phyloP scores from a whole-genome alignment of 2,113 vertebrate species.

The Pelobates fuscus region DNA sequence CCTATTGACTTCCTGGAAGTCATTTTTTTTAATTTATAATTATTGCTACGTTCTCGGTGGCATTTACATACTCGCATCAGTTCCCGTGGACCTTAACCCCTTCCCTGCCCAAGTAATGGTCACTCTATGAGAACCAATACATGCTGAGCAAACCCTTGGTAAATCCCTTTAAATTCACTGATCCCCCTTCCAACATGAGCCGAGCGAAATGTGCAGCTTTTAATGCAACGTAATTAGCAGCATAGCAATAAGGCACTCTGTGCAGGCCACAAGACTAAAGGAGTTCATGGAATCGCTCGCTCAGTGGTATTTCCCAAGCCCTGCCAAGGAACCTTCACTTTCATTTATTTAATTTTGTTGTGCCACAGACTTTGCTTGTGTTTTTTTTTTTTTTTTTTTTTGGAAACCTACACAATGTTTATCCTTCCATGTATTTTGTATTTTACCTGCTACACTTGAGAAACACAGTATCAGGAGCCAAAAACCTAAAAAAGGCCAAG shows the following conservation, averaged over 20 bases:
- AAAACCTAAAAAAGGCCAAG: constrained; percentile 29
- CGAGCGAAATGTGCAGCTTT: no score
- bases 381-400: not conserved
- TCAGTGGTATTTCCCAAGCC: not conserved
- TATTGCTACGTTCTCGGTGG: no score
- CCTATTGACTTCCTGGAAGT: no score
- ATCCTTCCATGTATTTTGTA: constrained; percentile 15
- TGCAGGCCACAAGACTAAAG: not conserved
- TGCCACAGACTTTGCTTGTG: constrained; percentile 32
- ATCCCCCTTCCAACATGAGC: no score
- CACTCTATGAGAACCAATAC: no score
- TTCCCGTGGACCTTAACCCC: no score
- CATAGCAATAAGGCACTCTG: constrained; percentile 10
- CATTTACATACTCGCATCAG: no score
- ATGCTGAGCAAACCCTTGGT: no score
- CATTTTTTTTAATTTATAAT: no score
- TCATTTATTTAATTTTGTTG: constrained; percentile 7
- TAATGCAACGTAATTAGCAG: not conserved
- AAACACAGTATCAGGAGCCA: constrained; percentile 30
- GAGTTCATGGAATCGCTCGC: no score
- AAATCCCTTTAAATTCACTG: no score
- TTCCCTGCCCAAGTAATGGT: no score
- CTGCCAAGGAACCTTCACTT: constrained; percentile 5
- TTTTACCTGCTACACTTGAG: constrained; percentile 42
- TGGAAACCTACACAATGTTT: not conserved